Conservation (phyloP, 2,797 vertebrate species). For the Sparidentex hasta region DNA sequence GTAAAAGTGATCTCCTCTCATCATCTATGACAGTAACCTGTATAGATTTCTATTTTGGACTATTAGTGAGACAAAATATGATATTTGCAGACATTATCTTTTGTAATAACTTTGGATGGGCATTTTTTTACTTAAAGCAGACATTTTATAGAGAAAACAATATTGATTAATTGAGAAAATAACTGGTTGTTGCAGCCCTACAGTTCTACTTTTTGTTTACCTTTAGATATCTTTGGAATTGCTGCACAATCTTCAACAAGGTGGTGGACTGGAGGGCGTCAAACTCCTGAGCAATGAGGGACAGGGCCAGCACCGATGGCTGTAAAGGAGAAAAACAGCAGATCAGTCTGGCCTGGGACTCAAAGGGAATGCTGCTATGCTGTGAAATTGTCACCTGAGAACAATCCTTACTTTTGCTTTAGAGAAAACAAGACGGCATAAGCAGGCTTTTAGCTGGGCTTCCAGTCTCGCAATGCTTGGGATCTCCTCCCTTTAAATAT, state of each 20-base stretch:
- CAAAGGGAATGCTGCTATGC: conserved; percentile 20
- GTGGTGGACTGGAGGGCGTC: conserved; percentile 90
- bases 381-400: conserved; percentile 54
- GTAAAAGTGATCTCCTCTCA: not conserved
- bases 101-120: not conserved
- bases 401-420: conserved; percentile 94
- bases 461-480: conserved; percentile 95
- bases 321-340: conserved; percentile 69
- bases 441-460: conserved; percentile 98
- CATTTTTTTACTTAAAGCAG: not conserved
- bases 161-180: not conserved
- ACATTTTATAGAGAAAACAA: not conserved
- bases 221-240: conserved; percentile 93
- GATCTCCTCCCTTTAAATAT: conserved; percentile 90
- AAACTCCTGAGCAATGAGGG: conserved; percentile 94
- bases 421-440: conserved; percentile 94
- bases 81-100: not conserved
- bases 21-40: not conserved
- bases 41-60: not conserved
- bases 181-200: not conserved
- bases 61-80: not conserved
- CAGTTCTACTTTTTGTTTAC: conserved; percentile 71
- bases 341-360: not conserved
- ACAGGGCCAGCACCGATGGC: conserved; percentile 96
- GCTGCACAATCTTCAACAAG: conserved; percentile 90